phyloP scores from a whole-genome alignment of 1,140 invertebrate genomes.

The Gonatopus flavifemur region DNA sequence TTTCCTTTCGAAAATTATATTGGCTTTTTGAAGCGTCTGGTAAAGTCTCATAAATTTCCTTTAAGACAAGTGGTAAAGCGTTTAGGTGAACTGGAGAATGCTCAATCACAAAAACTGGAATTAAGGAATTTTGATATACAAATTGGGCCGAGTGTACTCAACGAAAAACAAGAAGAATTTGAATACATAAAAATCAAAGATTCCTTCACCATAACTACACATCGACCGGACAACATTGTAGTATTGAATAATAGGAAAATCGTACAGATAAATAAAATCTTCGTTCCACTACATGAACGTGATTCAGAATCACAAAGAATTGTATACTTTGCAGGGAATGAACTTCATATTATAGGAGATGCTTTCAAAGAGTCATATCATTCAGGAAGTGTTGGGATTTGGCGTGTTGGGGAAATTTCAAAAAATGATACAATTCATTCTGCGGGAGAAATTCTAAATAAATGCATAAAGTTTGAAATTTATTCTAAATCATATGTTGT shows the following conservation, averaged over 20 bases:
- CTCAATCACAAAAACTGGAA: background rate
- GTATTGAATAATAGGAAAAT: background rate
- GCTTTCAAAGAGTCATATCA: background rate
- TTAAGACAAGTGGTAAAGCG: background rate
- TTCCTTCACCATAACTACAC: background rate
- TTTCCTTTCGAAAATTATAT: background rate
- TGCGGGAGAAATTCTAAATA: background rate
- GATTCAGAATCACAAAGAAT: background rate
- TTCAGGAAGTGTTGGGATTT: background rate
- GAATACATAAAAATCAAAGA: background rate
- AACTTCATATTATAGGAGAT: background rate
- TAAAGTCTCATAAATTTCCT: background rate
- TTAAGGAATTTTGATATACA: background rate
- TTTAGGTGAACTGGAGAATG: background rate
- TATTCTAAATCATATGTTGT: background rate
- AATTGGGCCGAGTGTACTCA: background rate
- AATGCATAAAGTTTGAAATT: background rate
- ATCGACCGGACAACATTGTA: background rate
- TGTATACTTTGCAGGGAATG: background rate
- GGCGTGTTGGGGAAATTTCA: background rate
- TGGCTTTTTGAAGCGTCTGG: background rate
- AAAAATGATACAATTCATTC: background rate
- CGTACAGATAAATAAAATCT: background rate
- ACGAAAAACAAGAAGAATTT: background rate
- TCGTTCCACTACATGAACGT: background rate